A percentile compares a stretch with the other conserved stretches of the same genome.
Evolutionary conservation across 1,140 invertebrate species (phyloP).

Genomic region (Eciton burchellii): DNA sequence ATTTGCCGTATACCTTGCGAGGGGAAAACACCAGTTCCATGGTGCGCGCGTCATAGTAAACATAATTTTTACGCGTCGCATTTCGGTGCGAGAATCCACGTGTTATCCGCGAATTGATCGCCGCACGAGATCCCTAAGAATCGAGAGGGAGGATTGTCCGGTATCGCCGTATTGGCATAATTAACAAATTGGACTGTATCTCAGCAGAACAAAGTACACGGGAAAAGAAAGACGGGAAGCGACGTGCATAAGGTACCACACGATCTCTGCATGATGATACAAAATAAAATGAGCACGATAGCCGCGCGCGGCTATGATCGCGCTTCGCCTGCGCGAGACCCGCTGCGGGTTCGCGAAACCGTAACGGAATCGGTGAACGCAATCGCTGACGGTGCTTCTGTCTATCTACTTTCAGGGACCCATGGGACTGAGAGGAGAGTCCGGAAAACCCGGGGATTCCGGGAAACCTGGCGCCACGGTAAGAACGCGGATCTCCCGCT

Average conservation of each 20-base stretch:
- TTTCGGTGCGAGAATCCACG: neutral
- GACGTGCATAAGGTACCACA: conserved; percentile 37
- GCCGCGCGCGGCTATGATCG: neutral
- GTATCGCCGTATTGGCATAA: conserved; percentile 28
- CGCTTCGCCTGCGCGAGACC: neutral
- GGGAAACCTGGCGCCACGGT: conserved; percentile 92
- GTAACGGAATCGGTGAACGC: neutral
- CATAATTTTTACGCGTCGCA: neutral
- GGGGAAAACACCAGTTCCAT: neutral
- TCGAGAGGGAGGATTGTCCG: conserved; percentile 4
- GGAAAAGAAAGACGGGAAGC: conserved; percentile 34
- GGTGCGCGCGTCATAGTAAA: neutral
- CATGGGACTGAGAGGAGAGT: conserved; percentile 94
- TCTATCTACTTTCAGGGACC: conserved; percentile 89
- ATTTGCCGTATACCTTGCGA: neutral
- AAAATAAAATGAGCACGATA: conserved; percentile 15
- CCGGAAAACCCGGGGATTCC: conserved; percentile 90
- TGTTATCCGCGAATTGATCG: neutral
- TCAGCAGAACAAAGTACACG: conserved; percentile 48
- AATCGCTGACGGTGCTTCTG: conserved; percentile 29
- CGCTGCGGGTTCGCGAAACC: conserved; percentile 25
- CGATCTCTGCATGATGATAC: conserved; percentile 41
- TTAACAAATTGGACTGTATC: conserved; percentile 57
- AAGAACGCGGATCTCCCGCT: conserved; percentile 87
- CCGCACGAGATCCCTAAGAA: neutral